phyloP scores from a whole-genome alignment of 2,888 invertebrate species.

The Perizoma flavofasciatum region DNA sequence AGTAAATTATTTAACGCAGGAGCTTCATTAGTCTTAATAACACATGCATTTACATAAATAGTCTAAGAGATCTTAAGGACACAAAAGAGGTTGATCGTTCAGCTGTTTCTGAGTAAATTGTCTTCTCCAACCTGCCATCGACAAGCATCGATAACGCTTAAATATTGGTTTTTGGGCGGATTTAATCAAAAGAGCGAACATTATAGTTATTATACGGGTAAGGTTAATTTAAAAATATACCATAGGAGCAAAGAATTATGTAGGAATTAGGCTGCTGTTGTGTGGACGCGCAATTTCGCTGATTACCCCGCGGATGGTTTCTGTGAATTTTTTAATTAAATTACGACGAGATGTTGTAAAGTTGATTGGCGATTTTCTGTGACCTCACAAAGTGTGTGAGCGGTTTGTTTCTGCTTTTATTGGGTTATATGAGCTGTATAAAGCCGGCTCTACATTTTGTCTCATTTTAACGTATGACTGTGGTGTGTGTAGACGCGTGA shows the following conservation, averaged over 20 bases:
- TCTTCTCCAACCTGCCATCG: slow-evolving; percentile 44
- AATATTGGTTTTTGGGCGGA: slow-evolving; percentile 78
- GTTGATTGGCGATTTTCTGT: no score
- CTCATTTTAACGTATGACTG: no score
- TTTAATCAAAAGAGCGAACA: slow-evolving; percentile 77
- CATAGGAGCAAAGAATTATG: slow-evolving; percentile 77
- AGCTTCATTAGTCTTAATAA: slow-evolving; percentile 21
- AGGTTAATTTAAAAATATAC: slow-evolving; percentile 80
- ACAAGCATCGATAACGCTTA: slow-evolving; percentile 72
- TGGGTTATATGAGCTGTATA: no score
- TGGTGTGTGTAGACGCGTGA: no score
- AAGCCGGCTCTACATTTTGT: no score
- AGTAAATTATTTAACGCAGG: slow-evolving; percentile 4
- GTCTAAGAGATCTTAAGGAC: slow-evolving; percentile 39
- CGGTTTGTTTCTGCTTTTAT: no score
- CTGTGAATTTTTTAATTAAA: slow-evolving; percentile 84
- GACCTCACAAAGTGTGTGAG: no score
- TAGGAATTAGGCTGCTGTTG: slow-evolving; percentile 78
- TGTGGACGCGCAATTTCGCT: slow-evolving; percentile 73
- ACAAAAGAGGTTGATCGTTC: slow-evolving; percentile 30
- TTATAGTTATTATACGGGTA: slow-evolving; percentile 72
- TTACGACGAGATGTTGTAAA: slow-evolving; percentile 72
- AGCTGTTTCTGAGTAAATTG: slow-evolving; percentile 52
- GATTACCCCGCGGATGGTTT: slow-evolving; percentile 72
- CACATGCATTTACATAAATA: slow-evolving; percentile 40